Evolutionary conservation across 2,797 vertebrate species (phyloP).

Genomic region (Sebastes aleutianus): DNA sequence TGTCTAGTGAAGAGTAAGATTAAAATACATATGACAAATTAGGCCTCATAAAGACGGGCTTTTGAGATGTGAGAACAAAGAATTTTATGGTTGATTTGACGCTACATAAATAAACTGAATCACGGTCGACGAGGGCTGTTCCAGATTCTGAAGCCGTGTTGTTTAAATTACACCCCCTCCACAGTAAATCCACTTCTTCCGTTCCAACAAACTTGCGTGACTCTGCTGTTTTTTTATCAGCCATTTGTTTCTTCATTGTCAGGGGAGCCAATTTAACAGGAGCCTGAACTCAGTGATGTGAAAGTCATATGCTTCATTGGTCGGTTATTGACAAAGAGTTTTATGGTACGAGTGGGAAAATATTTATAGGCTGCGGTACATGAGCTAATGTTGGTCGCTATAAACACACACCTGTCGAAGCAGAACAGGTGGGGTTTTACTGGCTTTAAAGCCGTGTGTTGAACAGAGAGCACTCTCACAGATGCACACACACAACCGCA

Average conservation of each 20-base stretch:
- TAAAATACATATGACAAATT: background rate
- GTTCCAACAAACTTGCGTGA: background rate
- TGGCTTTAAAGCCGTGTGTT: constrained; percentile 16
- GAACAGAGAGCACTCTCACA: background rate
- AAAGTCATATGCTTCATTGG: background rate
- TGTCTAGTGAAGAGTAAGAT: background rate
- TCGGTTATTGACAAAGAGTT: constrained; percentile 34
- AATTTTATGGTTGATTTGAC: background rate
- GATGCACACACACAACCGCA: background rate
- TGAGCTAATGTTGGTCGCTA: constrained; percentile 73
- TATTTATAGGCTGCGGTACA: constrained; percentile 50
- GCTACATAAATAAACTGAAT: background rate
- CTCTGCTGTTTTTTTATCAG: background rate
- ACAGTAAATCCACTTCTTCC: background rate
- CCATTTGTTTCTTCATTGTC: background rate
- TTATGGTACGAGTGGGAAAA: constrained; percentile 43
- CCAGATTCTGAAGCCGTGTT: background rate
- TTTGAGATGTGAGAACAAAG: background rate
- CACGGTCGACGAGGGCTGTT: background rate
- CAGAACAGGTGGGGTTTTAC: constrained; percentile 67
- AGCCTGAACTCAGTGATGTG: background rate
- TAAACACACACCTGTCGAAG: constrained; percentile 76
- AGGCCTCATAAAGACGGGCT: background rate
- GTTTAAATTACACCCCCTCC: background rate
- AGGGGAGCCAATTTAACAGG: background rate